Base-by-base conservation (phyloP, 1,140 invertebrate genomes). In the Vanessa tameamea region DNA sequence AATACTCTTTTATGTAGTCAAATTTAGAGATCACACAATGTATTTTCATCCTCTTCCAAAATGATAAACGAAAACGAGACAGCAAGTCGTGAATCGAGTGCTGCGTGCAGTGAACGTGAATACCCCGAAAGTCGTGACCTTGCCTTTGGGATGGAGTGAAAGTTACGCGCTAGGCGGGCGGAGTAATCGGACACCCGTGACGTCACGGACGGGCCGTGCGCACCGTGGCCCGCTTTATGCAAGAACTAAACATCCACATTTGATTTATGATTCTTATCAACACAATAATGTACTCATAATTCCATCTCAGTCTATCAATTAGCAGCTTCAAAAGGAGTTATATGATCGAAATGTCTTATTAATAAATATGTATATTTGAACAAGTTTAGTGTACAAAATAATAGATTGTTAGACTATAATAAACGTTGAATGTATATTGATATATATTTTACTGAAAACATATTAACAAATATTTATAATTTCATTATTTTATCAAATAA, bases 151-250 rank as follows among this genome's bases (percentile, higher is more conserved):
- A 69, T 64, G 66, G 66, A 71, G 73, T 71, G 73, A 75, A 75
- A 75, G 73, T 75, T 68, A 68, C 59, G 59, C 73, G 64, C 72
- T 80, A 77, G 80, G 78, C 78, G 81, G 69, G 82, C 78, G 75
- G 82, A 74, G 82, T 76, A 89, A 91, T 77, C 81, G 82, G 85
- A 91, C 82, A 88, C 85, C 83, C 31, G 84, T 89, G 85, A 89
- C 89, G 89, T 87, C 87, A 86, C 80, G 63, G 57, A 77, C 85
- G 89, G 79, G 89, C 89, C 89, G 89, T 91, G 89, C 88, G 89
- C 89, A 91, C 73, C 67, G 77, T 71, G 73, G 77, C 79, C 75
- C 72, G 77, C 63, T 67, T 47, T 64, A 64, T 57, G 66, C 81
- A 55, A 72, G 48, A 67, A 16, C 3, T 23, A 57, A 23, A 15